Base-by-base conservation (phyloP, 2,797 vertebrate species). In the Pangasius sanitwongsei region DNA sequence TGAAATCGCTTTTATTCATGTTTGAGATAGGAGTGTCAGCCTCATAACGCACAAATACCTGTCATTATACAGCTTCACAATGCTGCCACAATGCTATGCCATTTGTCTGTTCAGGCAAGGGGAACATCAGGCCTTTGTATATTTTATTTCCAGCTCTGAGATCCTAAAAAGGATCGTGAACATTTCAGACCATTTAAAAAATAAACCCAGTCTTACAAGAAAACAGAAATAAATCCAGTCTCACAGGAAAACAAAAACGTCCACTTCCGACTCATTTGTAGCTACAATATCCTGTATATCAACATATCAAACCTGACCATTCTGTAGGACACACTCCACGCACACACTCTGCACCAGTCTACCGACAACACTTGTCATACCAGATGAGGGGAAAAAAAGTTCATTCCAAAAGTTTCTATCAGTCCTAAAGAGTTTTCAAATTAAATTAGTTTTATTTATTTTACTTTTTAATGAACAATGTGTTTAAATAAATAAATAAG, bases 41-140 rank as follows among this genome's bases (percentile, higher is more conserved):
- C 88, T 91, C 74, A 20, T 88, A 89, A 90, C 37, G 50, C 61
- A 77, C 85, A 87, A 85, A 57, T 67, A n/a, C 85, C 87, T 88
- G 88, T 92, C 81, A 12, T 86, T 88, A 88, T 92, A 90, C 75
- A 88, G 88, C 89, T 91, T 85, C 82, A 70, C 65, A 87, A 92
- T 87, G 89, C 28, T 82, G 18, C n/a, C 78, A 44, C 15, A 25
- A 50, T 77, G 4, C 44, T n/a, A 63, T 28, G 48, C 50, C 86
- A 85, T 89, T 88, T 88, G 69, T 89, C 88, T 85, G 48, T 81
- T 57, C 69, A 86, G 75, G 53, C 67, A 72, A 63, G 44, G 5
- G 50, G 75, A 59, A 74, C 75, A 82, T 87, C 86, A 86, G 77
- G 69, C 57, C 65, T 89, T 89, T 86, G n/a, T 34, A 34, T 80